phyloP scores from a whole-genome alignment of 2,888 invertebrate species.

The Lasioglossum marginatum region DNA sequence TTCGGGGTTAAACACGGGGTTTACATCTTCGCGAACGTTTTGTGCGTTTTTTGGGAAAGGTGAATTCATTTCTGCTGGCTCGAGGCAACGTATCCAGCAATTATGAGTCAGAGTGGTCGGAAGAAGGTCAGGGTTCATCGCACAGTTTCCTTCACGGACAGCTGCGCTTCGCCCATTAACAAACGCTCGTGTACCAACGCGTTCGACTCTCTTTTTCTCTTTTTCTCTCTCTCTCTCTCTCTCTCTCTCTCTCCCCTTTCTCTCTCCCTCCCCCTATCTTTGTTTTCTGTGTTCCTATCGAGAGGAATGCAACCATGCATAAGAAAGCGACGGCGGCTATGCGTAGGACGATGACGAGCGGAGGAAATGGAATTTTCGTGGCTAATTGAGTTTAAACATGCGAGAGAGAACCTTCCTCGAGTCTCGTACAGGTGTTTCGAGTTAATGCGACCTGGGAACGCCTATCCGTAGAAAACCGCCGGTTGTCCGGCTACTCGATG shows the following conservation, averaged over 20 bases:
- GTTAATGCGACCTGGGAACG: slow-evolving; percentile 61
- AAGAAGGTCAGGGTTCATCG: slow-evolving; percentile 76
- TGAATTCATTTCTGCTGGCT: neutral
- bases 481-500: neutral
- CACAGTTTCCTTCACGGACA: slow-evolving; percentile 71
- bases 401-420: slow-evolving; percentile 68
- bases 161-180: slow-evolving; percentile 73
- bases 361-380: slow-evolving; percentile 78
- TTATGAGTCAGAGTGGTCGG: slow-evolving; percentile 14
- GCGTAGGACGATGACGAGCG: slow-evolving; percentile 52
- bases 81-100: neutral
- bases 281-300: slow-evolving; percentile 5
- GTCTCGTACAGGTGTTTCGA: slow-evolving; percentile 74
- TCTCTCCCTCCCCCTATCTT: neutral
- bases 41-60: neutral
- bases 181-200: slow-evolving; percentile 68
- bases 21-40: neutral
- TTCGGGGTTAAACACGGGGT: neutral
- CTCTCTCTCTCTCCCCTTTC: neutral
- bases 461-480: slow-evolving; percentile 46
- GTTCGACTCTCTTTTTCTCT: slow-evolving; percentile 51
- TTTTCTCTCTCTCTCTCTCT: neutral
- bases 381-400: slow-evolving; percentile 79
- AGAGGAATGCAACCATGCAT: slow-evolving; percentile 35
- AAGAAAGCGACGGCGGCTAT: slow-evolving; percentile 32